Evolutionary conservation across 2,797 vertebrate species (phyloP).

Genomic region (Bufotes viridis): DNA sequence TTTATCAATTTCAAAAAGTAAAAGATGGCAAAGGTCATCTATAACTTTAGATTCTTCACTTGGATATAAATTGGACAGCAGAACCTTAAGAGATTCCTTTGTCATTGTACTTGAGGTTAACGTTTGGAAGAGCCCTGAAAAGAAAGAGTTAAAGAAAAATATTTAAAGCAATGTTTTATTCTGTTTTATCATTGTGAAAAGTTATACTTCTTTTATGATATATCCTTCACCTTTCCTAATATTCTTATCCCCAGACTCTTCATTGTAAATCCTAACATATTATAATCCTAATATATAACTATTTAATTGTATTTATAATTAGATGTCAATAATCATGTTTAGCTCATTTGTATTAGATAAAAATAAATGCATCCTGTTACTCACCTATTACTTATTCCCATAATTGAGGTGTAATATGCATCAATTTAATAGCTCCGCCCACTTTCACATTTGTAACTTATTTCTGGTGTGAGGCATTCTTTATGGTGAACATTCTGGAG

Average conservation of each 20-base stretch:
- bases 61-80: slow-evolving; percentile 46
- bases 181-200: not conserved
- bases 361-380: too few species aligned
- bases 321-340: too few species aligned
- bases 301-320: too few species aligned
- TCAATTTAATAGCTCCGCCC: too few species aligned
- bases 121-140: slow-evolving; percentile 33
- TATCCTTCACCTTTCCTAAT: not conserved
- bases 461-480: too few species aligned
- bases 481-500: too few species aligned
- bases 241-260: not conserved
- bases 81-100: not conserved
- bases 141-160: not conserved
- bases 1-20: slow-evolving; percentile 48
- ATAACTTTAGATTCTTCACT: slow-evolving; percentile 23
- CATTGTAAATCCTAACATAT: not conserved
- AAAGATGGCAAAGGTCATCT: slow-evolving; percentile 21
- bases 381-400: too few species aligned
- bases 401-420: too few species aligned
- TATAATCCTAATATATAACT: too few species aligned
- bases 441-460: too few species aligned
- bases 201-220: not conserved
- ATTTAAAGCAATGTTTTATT: not conserved
- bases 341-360: too few species aligned
- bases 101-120: slow-evolving; percentile 36